Evolutionary conservation across 2,797 vertebrate genomes (phyloP), one percentile per base, ranked within the genome.

Genomic region (Acrocephalus scirpaceus): DNA sequence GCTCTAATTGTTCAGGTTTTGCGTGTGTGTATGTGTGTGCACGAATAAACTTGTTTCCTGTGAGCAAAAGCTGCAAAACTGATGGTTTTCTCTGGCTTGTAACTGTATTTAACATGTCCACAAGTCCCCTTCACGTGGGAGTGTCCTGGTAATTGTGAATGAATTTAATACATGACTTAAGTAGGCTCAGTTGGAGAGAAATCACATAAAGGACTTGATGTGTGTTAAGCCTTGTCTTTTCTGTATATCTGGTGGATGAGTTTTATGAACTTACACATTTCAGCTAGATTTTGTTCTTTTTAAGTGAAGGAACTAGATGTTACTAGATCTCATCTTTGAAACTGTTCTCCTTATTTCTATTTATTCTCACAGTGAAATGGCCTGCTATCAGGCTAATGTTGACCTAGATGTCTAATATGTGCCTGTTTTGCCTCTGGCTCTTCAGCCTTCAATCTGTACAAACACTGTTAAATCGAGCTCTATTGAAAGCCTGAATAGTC

Each of bases 41-140:
- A 56, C 5, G 4, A 78, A 79, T 57, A 61, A 86, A 92, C 27
- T 61, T 1, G 4, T 45, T 61, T 58, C 54, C 51, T 95, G 48
- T 78, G 77, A 80, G 70, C 60, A 58, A 84, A 92, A 90, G 75
- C 66, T 96, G 71, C 62, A 73, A 66, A 95, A 73, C 56, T 74
- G 64, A 72, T 92, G 47, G 36, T n/a, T 96, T 94, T 94, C 87
- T 81, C 90, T 91, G 88, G 32, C 77, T 97, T 88, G 25, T 82
- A 74, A 89, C 66, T 89, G n/a, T 92, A 67, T 92, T 94, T 95
- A 95, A 42, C 85, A 38, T 67, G 48, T 75, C 26, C 16, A 27
- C 22, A 54, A 65, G 61, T 60, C 25, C 23, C 56, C 66, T 89
- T 95, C n/a, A 4, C 14, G 14, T 44, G 30, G 16, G 40, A 70